phyloP scores from a whole-genome alignment of 2,797 vertebrate genomes.

The Myiothlypis chrysogaster region DNA sequence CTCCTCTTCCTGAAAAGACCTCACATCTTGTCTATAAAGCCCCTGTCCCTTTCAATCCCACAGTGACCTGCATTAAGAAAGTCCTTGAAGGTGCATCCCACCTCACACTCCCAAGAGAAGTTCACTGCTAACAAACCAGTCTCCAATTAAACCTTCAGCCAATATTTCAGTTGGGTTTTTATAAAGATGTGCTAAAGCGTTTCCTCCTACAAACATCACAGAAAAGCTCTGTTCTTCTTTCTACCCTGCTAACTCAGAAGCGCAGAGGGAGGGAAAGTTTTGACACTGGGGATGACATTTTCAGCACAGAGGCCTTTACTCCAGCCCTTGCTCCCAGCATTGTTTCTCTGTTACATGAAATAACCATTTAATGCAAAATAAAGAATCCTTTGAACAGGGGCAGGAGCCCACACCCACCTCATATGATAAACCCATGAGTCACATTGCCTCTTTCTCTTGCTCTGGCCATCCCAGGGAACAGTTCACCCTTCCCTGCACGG shows the following conservation, averaged over 20 bases:
- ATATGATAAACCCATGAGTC: slow-evolving; percentile 4
- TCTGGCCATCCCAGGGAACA: not conserved
- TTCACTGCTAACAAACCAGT: not conserved
- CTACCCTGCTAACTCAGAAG: not conserved
- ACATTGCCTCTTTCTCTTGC: not conserved
- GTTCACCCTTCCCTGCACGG: not conserved
- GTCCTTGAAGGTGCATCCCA: not conserved
- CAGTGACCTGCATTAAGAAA: not conserved
- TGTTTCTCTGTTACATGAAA: not conserved
- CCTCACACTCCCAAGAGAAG: not conserved
- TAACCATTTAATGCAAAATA: slow-evolving; percentile 17
- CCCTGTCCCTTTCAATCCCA: not conserved
- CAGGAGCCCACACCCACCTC: not conserved
- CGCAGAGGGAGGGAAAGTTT: not conserved
- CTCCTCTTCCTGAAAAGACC: not conserved
- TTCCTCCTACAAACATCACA: not conserved
- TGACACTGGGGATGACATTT: not conserved
- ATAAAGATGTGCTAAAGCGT: not conserved
- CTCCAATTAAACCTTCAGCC: not conserved
- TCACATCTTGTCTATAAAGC: not conserved
- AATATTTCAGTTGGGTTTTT: not conserved
- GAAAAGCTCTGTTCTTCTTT: not conserved
- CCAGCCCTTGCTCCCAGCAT: not conserved
- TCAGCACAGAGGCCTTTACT: not conserved
- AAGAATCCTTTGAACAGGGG: slow-evolving; percentile 4